These are phyloP conservation scores for Dermolepida albohirtum DNA, from an alignment of 2,888 invertebrate species.

Conservation along the genomic window DNA sequence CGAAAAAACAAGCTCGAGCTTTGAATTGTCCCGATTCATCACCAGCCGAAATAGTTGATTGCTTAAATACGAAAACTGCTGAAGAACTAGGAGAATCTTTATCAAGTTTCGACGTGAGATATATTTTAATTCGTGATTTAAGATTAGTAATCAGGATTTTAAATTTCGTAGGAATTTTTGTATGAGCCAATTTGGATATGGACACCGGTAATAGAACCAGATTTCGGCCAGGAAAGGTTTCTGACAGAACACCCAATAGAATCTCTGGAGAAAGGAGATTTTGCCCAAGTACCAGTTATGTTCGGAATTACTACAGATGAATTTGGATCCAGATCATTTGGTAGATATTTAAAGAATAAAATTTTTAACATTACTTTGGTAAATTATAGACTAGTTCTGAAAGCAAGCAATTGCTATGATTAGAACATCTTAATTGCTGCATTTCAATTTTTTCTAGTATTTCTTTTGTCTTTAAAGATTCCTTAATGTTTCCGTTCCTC, in stretches of 20 bases:
- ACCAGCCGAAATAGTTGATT: slow-evolving; percentile 69
- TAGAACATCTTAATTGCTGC: no score
- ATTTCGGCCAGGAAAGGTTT: slow-evolving; percentile 75
- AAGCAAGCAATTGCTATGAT: no score
- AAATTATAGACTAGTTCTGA: no score
- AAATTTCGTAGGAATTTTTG: slow-evolving; percentile 63
- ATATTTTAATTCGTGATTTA: not conserved
- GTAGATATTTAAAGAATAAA: slow-evolving; percentile 59
- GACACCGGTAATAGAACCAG: slow-evolving; percentile 73
- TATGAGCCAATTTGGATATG: slow-evolving; percentile 69
- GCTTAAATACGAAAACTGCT: slow-evolving; percentile 69
- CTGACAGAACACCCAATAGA: slow-evolving; percentile 70
- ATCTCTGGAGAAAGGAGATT: slow-evolving; percentile 68
- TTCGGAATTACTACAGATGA: slow-evolving; percentile 75
- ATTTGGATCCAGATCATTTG: slow-evolving; percentile 71
- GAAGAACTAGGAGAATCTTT: slow-evolving; percentile 67
- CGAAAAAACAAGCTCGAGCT: slow-evolving; percentile 72
- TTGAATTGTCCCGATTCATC: slow-evolving; percentile 71
- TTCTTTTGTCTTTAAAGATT: no score
- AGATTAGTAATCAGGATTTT: not conserved
- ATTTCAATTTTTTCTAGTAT: no score
- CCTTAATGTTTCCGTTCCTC: no score
- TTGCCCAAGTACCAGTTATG: slow-evolving; percentile 72
- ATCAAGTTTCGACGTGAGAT: slow-evolving; percentile 56
- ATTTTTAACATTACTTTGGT: no score